Conservation (phyloP, 2,113 vertebrate species). For the Bubo bubo region DNA sequence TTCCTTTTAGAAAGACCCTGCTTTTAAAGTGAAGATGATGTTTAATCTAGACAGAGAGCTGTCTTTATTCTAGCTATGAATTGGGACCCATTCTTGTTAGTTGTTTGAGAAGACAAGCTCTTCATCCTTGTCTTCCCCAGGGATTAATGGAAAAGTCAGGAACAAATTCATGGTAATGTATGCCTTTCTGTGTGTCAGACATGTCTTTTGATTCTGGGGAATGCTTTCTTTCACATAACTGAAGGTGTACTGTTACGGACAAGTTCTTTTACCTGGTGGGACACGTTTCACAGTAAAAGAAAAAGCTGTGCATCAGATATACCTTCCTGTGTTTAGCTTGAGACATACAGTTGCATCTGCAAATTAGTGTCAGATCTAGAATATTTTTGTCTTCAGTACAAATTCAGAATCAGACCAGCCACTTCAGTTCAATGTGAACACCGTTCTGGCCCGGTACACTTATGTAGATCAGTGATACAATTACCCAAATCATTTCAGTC, state of each 20-base stretch:
- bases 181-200: not conserved
- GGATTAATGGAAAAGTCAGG: not conserved
- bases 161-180: not conserved
- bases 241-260: not conserved
- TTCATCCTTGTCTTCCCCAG: not conserved
- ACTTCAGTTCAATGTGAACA: not conserved
- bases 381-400: not conserved
- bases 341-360: not conserved
- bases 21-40: not conserved
- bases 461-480: accelerated
- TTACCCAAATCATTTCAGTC: not conserved
- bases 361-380: not conserved
- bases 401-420: not conserved
- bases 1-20: not conserved
- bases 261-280: not conserved
- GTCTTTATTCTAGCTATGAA: not conserved
- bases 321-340: not conserved
- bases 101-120: not conserved
- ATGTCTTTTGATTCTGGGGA: not conserved
- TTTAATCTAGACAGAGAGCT: not conserved
- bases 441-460: not conserved
- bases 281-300: not conserved
- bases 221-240: not conserved
- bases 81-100: not conserved
- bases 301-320: not conserved